phyloP scores from a whole-genome alignment of 92 coral and sea anemone genomes.

The Parazoanthus swiftii region DNA sequence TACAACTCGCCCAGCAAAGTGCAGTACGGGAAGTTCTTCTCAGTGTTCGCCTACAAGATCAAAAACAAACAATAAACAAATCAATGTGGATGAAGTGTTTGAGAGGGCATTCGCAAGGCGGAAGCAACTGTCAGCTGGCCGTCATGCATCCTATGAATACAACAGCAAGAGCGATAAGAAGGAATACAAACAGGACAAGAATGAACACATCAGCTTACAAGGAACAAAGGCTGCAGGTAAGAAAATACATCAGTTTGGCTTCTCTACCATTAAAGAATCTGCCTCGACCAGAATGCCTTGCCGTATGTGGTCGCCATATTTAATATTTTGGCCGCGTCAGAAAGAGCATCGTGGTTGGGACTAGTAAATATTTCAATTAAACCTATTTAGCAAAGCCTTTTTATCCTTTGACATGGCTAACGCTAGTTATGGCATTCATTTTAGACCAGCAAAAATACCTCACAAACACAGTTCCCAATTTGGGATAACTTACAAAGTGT shows the following conservation, averaged over 20 bases:
- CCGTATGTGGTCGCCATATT: no score
- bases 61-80: background rate
- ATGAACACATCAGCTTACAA: background rate
- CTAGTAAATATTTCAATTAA: no score
- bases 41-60: background rate
- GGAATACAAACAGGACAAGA: background rate
- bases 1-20: background rate
- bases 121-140: background rate
- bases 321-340: no score
- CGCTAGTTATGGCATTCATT: no score
- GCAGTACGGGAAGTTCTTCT: background rate
- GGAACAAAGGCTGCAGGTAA: background rate
- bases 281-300: no score
- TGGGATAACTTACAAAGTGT: no score
- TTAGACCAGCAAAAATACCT: no score
- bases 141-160: background rate
- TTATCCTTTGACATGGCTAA: no score
- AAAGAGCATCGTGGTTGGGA: no score
- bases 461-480: no score
- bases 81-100: constrained; percentile 21
- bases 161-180: background rate
- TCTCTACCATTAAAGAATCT: no score
- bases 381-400: no score
- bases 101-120: constrained; percentile 24
- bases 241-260: background rate